Evolutionary conservation across 2,888 invertebrate genomes (phyloP).

Genomic region (Thecocarcelia acutangulata): DNA sequence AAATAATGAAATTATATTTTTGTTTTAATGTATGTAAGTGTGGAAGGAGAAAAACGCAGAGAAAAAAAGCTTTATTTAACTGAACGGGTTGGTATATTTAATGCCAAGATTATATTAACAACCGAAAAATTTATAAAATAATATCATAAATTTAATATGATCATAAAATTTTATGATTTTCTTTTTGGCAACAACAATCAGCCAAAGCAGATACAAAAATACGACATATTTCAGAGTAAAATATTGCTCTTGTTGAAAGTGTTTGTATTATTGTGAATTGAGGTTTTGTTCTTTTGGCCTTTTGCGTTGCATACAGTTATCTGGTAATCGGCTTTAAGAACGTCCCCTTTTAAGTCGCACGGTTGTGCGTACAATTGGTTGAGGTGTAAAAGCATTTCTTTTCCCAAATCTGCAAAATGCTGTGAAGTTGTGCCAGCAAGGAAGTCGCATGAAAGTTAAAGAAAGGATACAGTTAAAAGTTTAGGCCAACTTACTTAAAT

Average conservation of each 20-base stretch:
- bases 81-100: constrained; percentile 31
- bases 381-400: background rate
- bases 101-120: constrained; percentile 58
- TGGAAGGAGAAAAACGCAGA: background rate
- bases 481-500: background rate
- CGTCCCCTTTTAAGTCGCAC: constrained; percentile 61
- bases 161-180: constrained; percentile 71
- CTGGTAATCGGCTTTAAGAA: constrained; percentile 74
- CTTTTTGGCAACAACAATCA: constrained; percentile 59
- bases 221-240: constrained; percentile 60
- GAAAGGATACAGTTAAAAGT: background rate
- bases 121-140: constrained; percentile 71
- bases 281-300: background rate
- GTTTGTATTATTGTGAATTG: constrained; percentile 32
- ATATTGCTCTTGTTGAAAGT: constrained; percentile 54
- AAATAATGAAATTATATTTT: constrained; percentile 62
- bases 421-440: background rate
- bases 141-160: constrained; percentile 68
- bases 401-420: constrained; percentile 2
- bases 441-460: background rate
- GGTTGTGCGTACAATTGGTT: constrained; percentile 29
- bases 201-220: constrained; percentile 42
- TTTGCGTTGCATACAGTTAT: constrained; percentile 72
- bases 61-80: constrained; percentile 11
- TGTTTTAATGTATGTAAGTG: constrained; percentile 33